Conservation (phyloP, 1,140 invertebrate species). For the Drosophila pachea region DNA sequence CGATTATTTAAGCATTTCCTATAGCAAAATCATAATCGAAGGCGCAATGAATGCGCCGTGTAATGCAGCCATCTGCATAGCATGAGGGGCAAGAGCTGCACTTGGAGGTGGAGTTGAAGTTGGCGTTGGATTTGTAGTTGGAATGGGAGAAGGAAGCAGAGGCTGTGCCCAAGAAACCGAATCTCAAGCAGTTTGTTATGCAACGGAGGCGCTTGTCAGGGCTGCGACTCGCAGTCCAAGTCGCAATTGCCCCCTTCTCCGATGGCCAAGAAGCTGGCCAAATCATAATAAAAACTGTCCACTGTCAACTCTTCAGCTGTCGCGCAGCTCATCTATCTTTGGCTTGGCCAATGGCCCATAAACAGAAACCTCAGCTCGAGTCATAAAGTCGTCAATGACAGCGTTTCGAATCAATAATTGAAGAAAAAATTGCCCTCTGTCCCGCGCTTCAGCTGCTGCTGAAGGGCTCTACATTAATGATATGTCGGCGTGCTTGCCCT, state of each 20-base stretch:
- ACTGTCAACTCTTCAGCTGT: slow-evolving; percentile 67
- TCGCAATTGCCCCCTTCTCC: slow-evolving; percentile 31
- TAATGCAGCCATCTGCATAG: slow-evolving; percentile 56
- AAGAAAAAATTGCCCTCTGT: slow-evolving; percentile 34
- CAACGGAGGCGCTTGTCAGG: slow-evolving; percentile 42
- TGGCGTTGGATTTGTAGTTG: slow-evolving; percentile 3
- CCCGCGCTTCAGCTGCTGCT: slow-evolving; percentile 9
- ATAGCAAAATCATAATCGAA: slow-evolving; percentile 63
- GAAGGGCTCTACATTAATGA: slow-evolving; percentile 40
- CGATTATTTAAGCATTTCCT: slow-evolving; percentile 73
- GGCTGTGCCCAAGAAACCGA: slow-evolving; percentile 24
- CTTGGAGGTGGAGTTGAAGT: slow-evolving; percentile 31
- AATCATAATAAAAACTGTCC: slow-evolving; percentile 75
- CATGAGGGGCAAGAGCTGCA: slow-evolving; percentile 17
- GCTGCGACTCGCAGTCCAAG: slow-evolving; percentile 27
- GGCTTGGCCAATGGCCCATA: slow-evolving; percentile 36
- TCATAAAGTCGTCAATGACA: slow-evolving; percentile 69
- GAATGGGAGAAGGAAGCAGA: slow-evolving; percentile 31
- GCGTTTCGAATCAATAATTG: slow-evolving; percentile 71
- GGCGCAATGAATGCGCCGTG: slow-evolving; percentile 60
- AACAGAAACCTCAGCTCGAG: slow-evolving; percentile 56
- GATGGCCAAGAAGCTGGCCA: slow-evolving; percentile 45
- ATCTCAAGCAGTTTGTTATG: slow-evolving; percentile 42
- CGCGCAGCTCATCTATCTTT: slow-evolving; percentile 30
- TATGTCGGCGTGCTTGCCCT: slow-evolving; percentile 38